phyloP scores from a whole-genome alignment of 1,140 invertebrate genomes.

The Ptiloglossa arizonensis region DNA sequence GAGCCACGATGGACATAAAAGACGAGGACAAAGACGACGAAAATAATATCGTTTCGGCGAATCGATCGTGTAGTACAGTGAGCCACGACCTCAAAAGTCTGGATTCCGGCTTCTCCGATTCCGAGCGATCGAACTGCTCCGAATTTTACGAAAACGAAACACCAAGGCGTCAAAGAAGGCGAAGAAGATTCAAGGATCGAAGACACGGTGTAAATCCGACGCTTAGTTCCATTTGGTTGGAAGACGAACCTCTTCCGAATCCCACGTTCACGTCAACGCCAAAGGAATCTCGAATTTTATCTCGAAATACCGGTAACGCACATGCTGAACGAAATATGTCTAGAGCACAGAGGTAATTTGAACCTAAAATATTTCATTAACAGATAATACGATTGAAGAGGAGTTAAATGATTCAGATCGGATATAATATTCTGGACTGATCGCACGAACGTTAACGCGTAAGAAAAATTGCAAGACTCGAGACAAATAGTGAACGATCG shows the following conservation, averaged over 20 bases:
- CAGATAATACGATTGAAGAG: not conserved
- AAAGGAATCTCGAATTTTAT: slow-evolving; percentile 48
- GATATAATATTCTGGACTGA: not conserved
- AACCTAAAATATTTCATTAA: not conserved
- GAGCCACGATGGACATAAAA: slow-evolving; percentile 31
- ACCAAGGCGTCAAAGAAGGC: slow-evolving; percentile 46
- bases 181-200: slow-evolving; percentile 32
- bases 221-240: slow-evolving; percentile 57
- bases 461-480: too few relatives aligned
- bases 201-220: slow-evolving; percentile 26
- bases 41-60: slow-evolving; percentile 33
- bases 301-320: not conserved
- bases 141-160: slow-evolving; percentile 58
- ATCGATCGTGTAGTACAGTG: slow-evolving; percentile 67
- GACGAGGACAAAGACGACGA: slow-evolving; percentile 35
- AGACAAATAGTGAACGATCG: too few relatives aligned
- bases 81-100: slow-evolving; percentile 79
- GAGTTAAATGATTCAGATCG: not conserved
- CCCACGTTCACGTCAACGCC: slow-evolving; percentile 75
- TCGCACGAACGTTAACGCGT: not conserved
- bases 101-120: slow-evolving; percentile 83
- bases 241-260: slow-evolving; percentile 50
- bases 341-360: slow-evolving; percentile 36
- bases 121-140: slow-evolving; percentile 74
- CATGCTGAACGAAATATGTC: not conserved